Evolutionary conservation across 2,797 vertebrate species (phyloP), one percentile per base, ranked within the genome.

Genomic region (Eupleurogrammus muticus): DNA sequence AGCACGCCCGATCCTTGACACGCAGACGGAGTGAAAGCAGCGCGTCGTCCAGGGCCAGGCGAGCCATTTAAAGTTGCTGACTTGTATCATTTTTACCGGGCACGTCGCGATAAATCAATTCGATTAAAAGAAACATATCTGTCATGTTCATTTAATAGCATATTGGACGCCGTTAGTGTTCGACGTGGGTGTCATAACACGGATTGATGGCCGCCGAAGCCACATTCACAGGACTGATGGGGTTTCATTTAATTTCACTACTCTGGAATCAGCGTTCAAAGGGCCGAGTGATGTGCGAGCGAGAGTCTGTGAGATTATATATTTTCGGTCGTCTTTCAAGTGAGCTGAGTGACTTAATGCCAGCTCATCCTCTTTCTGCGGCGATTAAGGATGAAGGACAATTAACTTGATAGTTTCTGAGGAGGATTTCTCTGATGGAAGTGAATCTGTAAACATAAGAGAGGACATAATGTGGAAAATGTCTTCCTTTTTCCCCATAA

Each of bases 81-180:
- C 81, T 84, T 80, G 71, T 52, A 66, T 84, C 49, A 53, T 81
- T 88, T 87, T 82, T 49, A 75, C 66, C n/a, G 60, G 65, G n/a
- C 64, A 85, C 53, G 74, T 75, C 66, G 4, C 32, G 60, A 82
- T 91, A 78, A 88, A 89, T 92, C 86, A 82, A 57, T 74, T 69
- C 9, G 66, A 85, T 85, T 84, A 87, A 90, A 85, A 86, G 75
- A 90, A 87, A 89, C 81, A 79, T 78, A 90, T 91, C 86, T 73
- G 79, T 90, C 88, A 89, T 75, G 84, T 83, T 77, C 77, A 76
- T 91, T 89, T 89, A 86, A 90, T 76, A 73, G 86, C 84, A 62
- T 72, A 77, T 64, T 82, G 84, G 82, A 83, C 79, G 73, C 66
- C 64, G 81, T 88, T 80, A 85, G 79, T 82, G 75, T 85, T 86